Evolutionary conservation across 2,113 vertebrate species (phyloP).

Genomic region (Tursiops truncatus): DNA sequence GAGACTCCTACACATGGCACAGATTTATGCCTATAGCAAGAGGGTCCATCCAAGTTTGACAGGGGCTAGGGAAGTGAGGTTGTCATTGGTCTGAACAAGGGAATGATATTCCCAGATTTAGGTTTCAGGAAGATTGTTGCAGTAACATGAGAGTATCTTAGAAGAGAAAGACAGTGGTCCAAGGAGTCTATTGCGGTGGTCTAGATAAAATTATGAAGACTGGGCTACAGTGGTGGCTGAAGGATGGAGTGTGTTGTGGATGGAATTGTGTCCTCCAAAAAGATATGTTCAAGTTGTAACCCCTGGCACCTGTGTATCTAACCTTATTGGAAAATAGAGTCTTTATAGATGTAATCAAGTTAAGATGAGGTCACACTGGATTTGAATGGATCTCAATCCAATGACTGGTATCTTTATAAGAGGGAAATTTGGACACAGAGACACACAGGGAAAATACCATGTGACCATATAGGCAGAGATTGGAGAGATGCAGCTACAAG

Average conservation of each 20-base stretch:
- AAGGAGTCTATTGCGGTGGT: background rate
- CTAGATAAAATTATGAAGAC: background rate
- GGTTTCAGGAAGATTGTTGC: background rate
- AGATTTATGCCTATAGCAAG: background rate
- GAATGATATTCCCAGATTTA: background rate
- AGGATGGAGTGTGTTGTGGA: background rate
- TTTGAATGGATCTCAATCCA: background rate
- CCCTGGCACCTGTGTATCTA: background rate
- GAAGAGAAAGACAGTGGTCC: background rate
- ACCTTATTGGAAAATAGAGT: background rate
- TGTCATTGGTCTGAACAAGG: background rate
- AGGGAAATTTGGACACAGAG: background rate
- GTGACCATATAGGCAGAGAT: background rate
- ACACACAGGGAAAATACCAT: background rate
- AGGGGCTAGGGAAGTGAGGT: background rate
- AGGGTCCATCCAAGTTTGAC: background rate
- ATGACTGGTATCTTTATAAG: background rate
- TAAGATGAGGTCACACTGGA: background rate
- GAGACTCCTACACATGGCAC: background rate
- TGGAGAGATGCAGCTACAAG: accelerated
- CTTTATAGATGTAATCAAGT: background rate
- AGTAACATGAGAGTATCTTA: background rate
- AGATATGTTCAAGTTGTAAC: background rate
- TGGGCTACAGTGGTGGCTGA: too few species aligned
- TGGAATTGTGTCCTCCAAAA: background rate